Evolutionary conservation across 2,888 invertebrate species (phyloP).

Genomic region (Drosophila cracens): DNA sequence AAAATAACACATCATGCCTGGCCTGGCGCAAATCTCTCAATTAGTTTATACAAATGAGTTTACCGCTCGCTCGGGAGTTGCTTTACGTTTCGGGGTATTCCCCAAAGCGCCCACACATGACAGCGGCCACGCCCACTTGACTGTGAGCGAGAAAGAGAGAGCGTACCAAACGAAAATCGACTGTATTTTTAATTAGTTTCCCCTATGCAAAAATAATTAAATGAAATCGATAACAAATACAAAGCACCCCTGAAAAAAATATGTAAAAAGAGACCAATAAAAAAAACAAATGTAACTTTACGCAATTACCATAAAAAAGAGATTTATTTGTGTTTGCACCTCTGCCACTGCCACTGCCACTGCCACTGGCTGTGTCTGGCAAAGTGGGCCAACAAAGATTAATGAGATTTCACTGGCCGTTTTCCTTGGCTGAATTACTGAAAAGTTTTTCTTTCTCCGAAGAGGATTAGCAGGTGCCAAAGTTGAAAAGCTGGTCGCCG

Average conservation of each 20-base stretch:
- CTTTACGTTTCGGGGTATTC: constrained; percentile 28
- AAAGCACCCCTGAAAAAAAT: constrained; percentile 18
- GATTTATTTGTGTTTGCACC: constrained; percentile 78
- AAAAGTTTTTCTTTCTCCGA: constrained; percentile 27
- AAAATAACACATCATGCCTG: constrained; percentile 45
- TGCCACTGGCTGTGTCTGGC: not conserved
- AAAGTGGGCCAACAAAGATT: constrained; percentile 59
- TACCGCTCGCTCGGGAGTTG: constrained; percentile 71
- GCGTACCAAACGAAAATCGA: not conserved
- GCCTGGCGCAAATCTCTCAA: constrained; percentile 68
- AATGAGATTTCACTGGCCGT: constrained; percentile 58
- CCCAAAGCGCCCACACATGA: constrained; percentile 24
- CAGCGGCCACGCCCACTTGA: constrained; percentile 19
- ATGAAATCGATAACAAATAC: constrained; percentile 68
- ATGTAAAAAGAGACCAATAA: constrained; percentile 23
- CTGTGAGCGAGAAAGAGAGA: no score
- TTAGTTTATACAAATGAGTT: constrained; percentile 78
- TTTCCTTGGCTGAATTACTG: constrained; percentile 13
- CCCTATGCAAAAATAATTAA: constrained; percentile 65
- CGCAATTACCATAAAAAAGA: constrained; percentile 82
- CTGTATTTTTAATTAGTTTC: constrained; percentile 48
- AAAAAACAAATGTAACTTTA: constrained; percentile 58
- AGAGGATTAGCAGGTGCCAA: constrained; percentile 67
- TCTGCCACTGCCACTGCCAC: constrained; percentile 5
- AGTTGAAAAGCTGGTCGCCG: constrained; percentile 47